Base-by-base conservation (phyloP, 2,797 vertebrate species). In the Myripristis murdjan region DNA sequence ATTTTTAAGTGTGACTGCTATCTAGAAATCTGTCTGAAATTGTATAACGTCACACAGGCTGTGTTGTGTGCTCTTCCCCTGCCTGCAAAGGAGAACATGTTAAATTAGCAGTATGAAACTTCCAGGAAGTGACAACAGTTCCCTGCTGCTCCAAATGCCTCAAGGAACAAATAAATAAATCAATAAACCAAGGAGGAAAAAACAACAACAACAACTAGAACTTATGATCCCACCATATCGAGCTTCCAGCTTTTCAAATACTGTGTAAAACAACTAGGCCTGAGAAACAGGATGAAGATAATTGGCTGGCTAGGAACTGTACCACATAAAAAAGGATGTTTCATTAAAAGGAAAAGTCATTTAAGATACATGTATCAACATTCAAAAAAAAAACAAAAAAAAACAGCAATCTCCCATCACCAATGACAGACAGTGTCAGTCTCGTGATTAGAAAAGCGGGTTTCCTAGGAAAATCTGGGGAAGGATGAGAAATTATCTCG, bases 71-170 rank as follows among this genome's bases (percentile, higher is more conserved):
- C 1, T 4, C 47, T 49, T 24, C 47, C 33, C 48, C 59, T 43
- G 52, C 53, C 59, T 43, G 52, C 15, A 62, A 63, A 59, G 48
- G 16, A 69, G 18, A 48, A 72, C 1, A 51, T 65, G 57, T 9
- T 0, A 66, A 18, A 48, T 62, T 15, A 28, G 4, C 65, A 64
- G 57, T 11, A 67, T 66, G 56, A 48, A 14, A 12, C 35, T 14
- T 12, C 11, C 12, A 22, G 4, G 11, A 52, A 53, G 51, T 62
- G 55, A 18, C 51, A 65, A 56, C 56, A 58, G 15, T 46, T 44
- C 2, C 23, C 16, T 1, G n/a, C 47, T n/a, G 68, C 66, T 54
- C 0, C 48, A 64, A 22, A 47, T 18, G 14, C 43, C 16, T 18
- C 43, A 14, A 23, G 43, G 9, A 53, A 49, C 39, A 59, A 46